These are phyloP conservation scores for Decapterus maruadsi DNA, from an alignment of 2,797 vertebrate genomes.

Conservation along the genomic window DNA sequence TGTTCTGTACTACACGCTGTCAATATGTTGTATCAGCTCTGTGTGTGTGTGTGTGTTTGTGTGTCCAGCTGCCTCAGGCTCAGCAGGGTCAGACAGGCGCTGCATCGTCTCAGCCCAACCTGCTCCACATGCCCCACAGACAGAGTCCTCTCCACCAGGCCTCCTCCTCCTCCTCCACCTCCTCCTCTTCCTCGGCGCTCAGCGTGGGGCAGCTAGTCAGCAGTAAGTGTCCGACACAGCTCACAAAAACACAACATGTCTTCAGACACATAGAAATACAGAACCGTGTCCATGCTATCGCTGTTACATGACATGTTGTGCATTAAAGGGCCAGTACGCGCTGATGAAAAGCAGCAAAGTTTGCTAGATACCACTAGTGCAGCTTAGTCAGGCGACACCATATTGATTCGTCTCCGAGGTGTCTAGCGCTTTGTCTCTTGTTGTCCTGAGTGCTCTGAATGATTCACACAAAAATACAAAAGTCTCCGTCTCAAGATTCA, in stretches of 20 bases:
- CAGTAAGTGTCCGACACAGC: constrained; percentile 91
- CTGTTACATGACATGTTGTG: constrained; percentile 8
- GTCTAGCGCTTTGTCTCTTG: too few species aligned
- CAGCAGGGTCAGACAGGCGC: constrained; percentile 92
- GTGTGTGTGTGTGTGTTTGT: constrained; percentile 41
- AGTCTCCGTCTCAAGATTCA: background rate
- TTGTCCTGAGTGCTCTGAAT: background rate
- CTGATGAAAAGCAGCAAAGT: background rate
- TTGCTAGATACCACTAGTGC: background rate
- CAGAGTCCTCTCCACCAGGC: constrained; percentile 97
- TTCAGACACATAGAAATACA: constrained; percentile 18
- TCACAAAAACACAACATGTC: constrained; percentile 32
- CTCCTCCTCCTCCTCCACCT: constrained; percentile 96
- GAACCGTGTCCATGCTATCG: background rate
- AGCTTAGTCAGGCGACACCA: background rate
- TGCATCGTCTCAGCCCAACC: constrained; percentile 90
- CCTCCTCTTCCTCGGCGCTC: constrained; percentile 94
- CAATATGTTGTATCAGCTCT: constrained; percentile 42
- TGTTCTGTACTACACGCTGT: constrained; percentile 28
- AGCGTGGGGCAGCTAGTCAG: constrained; percentile 99
- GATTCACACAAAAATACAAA: background rate
- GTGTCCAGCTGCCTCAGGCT: constrained; percentile 90
- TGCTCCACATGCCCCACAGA: constrained; percentile 96
- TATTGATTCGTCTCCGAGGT: background rate
- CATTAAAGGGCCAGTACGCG: background rate